Evolutionary conservation across 2,888 invertebrate genomes (phyloP).

Genomic region (Drosophila planitibia): DNA sequence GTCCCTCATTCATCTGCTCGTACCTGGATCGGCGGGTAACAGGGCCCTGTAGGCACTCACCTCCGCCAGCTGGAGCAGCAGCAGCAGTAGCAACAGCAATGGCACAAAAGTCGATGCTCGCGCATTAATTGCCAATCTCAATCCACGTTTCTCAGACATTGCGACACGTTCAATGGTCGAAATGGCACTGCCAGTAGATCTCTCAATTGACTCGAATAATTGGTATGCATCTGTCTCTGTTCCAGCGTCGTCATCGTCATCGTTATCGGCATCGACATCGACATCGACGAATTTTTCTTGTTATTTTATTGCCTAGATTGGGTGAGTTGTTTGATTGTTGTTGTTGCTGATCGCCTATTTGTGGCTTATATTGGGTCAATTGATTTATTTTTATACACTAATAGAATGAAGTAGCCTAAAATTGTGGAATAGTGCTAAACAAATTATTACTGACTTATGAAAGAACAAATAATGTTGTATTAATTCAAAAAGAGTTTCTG

Average conservation of each 20-base stretch:
- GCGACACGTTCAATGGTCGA: constrained; percentile 61
- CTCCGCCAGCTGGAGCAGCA: constrained; percentile 31
- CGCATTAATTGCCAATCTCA: constrained; percentile 4
- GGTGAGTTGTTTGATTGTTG: constrained; percentile 15
- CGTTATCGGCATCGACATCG: constrained; percentile 32
- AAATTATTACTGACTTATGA: background rate
- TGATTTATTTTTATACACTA: constrained; percentile 27
- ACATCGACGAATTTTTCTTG: constrained; percentile 31
- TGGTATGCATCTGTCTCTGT: constrained; percentile 4
- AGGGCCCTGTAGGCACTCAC: constrained; percentile 67
- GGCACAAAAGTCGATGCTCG: constrained; percentile 22
- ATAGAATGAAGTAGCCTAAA: too few relatives aligned
- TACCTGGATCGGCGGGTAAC: constrained; percentile 78
- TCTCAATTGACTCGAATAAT: constrained; percentile 12
- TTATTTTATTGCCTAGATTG: constrained; percentile 24
- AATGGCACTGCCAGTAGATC: constrained; percentile 58
- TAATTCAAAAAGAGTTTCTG: background rate
- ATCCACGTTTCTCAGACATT: constrained; percentile 50
- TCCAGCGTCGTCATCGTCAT: constrained; percentile 15
- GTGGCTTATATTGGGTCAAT: constrained; percentile 38
- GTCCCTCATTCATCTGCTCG: background rate
- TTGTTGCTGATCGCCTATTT: constrained; percentile 1
- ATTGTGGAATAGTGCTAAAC: too few relatives aligned
- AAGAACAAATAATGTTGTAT: background rate
- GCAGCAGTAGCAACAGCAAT: constrained; percentile 40